Evolutionary conservation across 2,888 invertebrate genomes (phyloP), one percentile per base, ranked within the genome.

Genomic region (Nomada fucata): DNA sequence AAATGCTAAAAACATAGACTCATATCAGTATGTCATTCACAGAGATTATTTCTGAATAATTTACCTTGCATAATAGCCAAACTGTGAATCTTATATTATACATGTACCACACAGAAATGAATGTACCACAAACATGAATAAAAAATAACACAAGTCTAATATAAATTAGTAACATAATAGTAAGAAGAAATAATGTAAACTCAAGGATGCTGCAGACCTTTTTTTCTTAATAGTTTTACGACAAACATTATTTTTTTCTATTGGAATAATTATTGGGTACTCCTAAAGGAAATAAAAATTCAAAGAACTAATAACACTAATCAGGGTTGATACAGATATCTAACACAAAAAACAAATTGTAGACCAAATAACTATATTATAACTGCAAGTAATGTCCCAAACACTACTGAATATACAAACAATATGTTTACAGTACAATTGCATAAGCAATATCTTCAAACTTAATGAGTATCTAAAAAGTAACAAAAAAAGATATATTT

Each of bases 371-470:
- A 60, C 15, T 59, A 61, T 67, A 71, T 57, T 77, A 65, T 77
- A 83, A 81, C 70, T 86, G 78, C 84, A 86, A 86, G 84, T 85
- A 85, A 83, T 80, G 85, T 86, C 73, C 86, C 86, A 86, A 76
- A 74, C 68, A 76, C 42, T 75, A 67, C 61, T 69, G 63, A 65
- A 63, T 60, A 52, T 52, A 75, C 13, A 36, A 52, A 20, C 63
- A 75, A 20, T 76, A 44, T 36, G 65, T 20, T 52, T 57, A 73
- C 36, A 76, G 60, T 57, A 44, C 42, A 23, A 44, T 57, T 68
- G 23, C 23, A 55, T 68, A 68, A 68, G 42, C 61, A 50, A 67
- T 55, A 47, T 63, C 26, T 52, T 59, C 36, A 42, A 47, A 50
- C 55, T 79, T 59, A 23, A 61, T 18, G 42, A 50, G 44, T 68